Conservation (phyloP, 2,888 invertebrate genomes). For the Pterostichus niger region DNA sequence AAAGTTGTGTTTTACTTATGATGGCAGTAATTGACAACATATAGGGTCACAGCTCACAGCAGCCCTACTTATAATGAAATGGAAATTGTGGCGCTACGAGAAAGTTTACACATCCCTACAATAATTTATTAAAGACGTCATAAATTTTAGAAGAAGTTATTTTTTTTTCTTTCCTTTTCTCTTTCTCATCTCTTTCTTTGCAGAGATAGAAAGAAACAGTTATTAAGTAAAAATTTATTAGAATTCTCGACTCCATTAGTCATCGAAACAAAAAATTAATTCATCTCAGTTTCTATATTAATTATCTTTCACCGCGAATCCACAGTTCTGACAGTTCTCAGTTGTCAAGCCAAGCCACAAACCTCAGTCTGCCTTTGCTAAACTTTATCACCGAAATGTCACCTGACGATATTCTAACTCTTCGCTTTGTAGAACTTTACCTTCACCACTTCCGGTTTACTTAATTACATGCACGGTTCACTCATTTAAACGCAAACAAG, state of each 20-base stretch:
- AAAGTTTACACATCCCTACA: too few relatives aligned
- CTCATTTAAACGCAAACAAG: constrained; percentile 23
- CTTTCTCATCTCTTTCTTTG: too few relatives aligned
- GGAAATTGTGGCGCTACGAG: too few relatives aligned
- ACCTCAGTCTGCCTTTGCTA: not conserved
- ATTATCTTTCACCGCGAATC: not conserved
- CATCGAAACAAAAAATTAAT: not conserved
- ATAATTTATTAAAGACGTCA: too few relatives aligned
- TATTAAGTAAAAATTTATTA: too few relatives aligned
- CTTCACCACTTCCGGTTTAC: constrained; percentile 24
- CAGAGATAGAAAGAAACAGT: too few relatives aligned
- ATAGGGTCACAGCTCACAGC: too few relatives aligned
- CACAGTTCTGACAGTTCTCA: not conserved
- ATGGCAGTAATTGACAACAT: too few relatives aligned
- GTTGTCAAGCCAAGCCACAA: constrained; percentile 27
- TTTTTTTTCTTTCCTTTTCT: too few relatives aligned
- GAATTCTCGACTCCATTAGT: not conserved
- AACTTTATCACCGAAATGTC: not conserved
- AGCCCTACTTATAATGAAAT: too few relatives aligned
- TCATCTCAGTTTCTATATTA: not conserved
- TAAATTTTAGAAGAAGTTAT: too few relatives aligned
- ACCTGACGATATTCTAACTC: constrained; percentile 9
- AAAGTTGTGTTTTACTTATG: too few relatives aligned
- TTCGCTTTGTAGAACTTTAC: not conserved
- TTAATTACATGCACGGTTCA: constrained; percentile 19